Conservation (phyloP, 1,140 invertebrate genomes). For the Megalonaias nervosa region DNA sequence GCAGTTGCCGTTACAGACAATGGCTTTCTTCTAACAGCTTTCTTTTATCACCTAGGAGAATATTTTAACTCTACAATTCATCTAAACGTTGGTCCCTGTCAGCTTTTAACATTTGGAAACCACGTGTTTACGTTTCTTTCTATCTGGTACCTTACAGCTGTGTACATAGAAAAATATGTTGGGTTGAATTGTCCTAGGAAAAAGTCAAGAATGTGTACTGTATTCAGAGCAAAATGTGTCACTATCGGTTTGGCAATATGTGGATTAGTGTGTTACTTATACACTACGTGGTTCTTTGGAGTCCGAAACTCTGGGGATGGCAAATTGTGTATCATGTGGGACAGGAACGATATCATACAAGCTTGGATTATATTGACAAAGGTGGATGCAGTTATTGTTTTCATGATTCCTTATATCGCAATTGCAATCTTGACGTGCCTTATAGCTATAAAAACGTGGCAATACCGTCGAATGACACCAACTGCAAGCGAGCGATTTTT, state of each 20-base stretch:
- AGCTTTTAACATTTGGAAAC: constrained; percentile 49
- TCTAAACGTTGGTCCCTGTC: constrained; percentile 41
- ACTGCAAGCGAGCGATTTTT: constrained; percentile 19
- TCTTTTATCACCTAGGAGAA: constrained; percentile 35
- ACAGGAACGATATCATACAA: constrained; percentile 12
- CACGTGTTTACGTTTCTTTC: constrained; percentile 54
- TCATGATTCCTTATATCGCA: constrained; percentile 36
- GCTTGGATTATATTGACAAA: constrained; percentile 32
- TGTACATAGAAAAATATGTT: constrained; percentile 60
- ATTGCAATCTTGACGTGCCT: constrained; percentile 35
- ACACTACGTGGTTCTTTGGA: constrained; percentile 49
- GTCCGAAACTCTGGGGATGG: neutral
- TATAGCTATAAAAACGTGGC: constrained; percentile 27
- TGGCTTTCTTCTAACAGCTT: constrained; percentile 69
- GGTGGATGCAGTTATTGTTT: constrained; percentile 38
- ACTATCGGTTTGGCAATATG: constrained; percentile 41
- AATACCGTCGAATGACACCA: constrained; percentile 5
- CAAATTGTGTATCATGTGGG: constrained; percentile 22
- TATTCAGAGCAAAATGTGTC: constrained; percentile 51
- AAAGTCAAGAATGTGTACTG: constrained; percentile 50
- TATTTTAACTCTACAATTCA: constrained; percentile 35
- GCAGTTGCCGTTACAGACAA: constrained; percentile 75
- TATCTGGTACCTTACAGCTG: constrained; percentile 59
- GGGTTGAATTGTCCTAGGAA: constrained; percentile 53
- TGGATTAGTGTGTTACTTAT: constrained; percentile 46